Evolutionary conservation across 2,888 invertebrate species (phyloP), one percentile per base, ranked within the genome.

Genomic region (Sarcophaga rosellei): DNA sequence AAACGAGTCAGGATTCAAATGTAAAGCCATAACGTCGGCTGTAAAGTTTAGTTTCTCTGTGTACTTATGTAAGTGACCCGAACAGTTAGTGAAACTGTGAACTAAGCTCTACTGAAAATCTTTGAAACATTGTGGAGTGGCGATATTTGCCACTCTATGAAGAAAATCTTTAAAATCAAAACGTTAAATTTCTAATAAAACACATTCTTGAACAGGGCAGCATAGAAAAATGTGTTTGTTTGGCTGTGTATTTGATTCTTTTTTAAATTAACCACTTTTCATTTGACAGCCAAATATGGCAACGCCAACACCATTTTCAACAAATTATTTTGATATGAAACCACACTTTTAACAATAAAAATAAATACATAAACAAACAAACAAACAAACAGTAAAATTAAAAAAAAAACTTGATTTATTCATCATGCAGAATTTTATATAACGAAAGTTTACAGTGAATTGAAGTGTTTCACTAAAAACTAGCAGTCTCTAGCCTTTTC

Each of bases 261-360:
- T 53, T 53, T 47, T 69, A 17, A 83, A 73, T 77, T 75, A 66
- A 77, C 66, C 21, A 62, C 61, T 69, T 68, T 77, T 68, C 1
- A 53, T 20, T 79, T 53, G 21, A 65, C 35, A 65, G 35, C 79
- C 72, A 72, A 79, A 79, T 79, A 79, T 65, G 78, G 70, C 78
- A 79, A 79, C 79, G 79, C 79, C 79, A 79, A 79, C 79, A 79
- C 79, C 65, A 63, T 20, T 62, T 53, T 53, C 53, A 53, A 53
- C 15, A 12, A 53, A 17, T 53, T 35, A 75, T 53, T 47, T 75
- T 62, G 74, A 63, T 75, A 47, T 47, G 47, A 47, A 47, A 47
- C 47, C 15, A 47, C 47, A 47, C 47, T 47, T 47, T 47, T 47
- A 53, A 53, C 15, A 15, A 53, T 17, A 12, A 53, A 53, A 12